phyloP scores from a whole-genome alignment of 2,888 invertebrate species.

The Dione vanillae region DNA sequence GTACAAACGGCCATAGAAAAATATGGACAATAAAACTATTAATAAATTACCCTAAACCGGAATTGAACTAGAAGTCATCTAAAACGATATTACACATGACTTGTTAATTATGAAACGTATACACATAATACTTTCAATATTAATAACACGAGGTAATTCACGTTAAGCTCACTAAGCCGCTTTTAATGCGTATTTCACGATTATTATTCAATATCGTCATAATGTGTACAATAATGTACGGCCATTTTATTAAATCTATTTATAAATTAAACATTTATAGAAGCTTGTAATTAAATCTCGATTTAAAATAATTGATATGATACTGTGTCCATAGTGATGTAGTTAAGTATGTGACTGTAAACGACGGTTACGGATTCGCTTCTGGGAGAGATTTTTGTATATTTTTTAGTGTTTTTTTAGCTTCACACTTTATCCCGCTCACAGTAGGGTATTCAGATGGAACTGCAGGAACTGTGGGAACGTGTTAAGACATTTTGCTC shows the following conservation, averaged over 20 bases:
- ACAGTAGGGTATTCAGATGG: too few relatives aligned
- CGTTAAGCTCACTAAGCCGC: conserved; percentile 12
- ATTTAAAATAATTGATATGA: neutral
- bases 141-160: conserved; percentile 21
- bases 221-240: conserved; percentile 5
- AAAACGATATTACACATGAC: neutral
- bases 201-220: conserved; percentile 17
- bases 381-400: too few relatives aligned
- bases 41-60: neutral
- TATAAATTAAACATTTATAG: neutral
- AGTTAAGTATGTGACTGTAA: too few relatives aligned
- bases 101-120: neutral
- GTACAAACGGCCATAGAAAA: too few relatives aligned
- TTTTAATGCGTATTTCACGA: conserved; percentile 13
- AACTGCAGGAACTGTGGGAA: too few relatives aligned
- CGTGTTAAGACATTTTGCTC: too few relatives aligned
- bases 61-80: neutral
- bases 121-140: conserved; percentile 16
- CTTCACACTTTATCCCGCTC: too few relatives aligned
- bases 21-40: too few relatives aligned
- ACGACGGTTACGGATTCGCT: too few relatives aligned
- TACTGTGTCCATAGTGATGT: neutral
- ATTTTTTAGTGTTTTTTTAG: too few relatives aligned
- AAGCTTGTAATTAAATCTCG: neutral
- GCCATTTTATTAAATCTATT: neutral